Percentiles rank a stretch among this genome's conserved stretches.
These are phyloP conservation scores for Epinephelus coioides DNA, from an alignment of 2,797 vertebrate genomes.

Conservation along the genomic window DNA sequence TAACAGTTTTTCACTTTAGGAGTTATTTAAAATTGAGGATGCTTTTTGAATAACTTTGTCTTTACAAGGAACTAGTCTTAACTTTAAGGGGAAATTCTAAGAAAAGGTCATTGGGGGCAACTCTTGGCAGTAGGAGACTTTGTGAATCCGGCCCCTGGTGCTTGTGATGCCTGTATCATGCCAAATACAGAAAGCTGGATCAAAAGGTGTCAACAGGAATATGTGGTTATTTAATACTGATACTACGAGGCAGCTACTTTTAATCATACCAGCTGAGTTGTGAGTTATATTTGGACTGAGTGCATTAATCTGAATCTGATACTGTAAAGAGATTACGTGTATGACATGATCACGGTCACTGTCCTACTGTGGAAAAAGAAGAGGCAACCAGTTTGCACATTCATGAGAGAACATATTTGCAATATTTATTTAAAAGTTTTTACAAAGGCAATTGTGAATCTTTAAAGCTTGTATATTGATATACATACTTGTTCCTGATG, in stretches of 20 bases:
- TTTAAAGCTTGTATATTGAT: slow-evolving; percentile 79
- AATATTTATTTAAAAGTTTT: slow-evolving; percentile 82
- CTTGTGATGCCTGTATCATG: neutral
- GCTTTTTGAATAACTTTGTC: too few species aligned
- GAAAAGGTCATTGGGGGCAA: too few species aligned
- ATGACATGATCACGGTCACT: neutral
- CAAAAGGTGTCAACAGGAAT: neutral
- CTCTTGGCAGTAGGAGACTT: too few species aligned
- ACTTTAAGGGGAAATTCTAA: too few species aligned
- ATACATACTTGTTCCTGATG: slow-evolving; percentile 66
- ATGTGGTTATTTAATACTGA: neutral
- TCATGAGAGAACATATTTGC: slow-evolving; percentile 52
- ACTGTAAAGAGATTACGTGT: neutral
- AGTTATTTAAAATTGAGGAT: too few species aligned
- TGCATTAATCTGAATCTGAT: neutral
- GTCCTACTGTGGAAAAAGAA: neutral
- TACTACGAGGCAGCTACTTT: neutral
- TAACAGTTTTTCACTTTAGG: too few species aligned
- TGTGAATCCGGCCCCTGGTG: too few species aligned
- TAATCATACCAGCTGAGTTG: neutral
- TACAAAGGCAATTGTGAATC: slow-evolving; percentile 83
- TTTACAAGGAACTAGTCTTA: too few species aligned
- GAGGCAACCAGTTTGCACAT: neutral
- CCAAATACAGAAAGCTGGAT: neutral
- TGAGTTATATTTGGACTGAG: slow-evolving; percentile 7